These are phyloP conservation scores for Carassius gibelio DNA, from an alignment of 2,113 vertebrate species.

Conservation along the genomic window DNA sequence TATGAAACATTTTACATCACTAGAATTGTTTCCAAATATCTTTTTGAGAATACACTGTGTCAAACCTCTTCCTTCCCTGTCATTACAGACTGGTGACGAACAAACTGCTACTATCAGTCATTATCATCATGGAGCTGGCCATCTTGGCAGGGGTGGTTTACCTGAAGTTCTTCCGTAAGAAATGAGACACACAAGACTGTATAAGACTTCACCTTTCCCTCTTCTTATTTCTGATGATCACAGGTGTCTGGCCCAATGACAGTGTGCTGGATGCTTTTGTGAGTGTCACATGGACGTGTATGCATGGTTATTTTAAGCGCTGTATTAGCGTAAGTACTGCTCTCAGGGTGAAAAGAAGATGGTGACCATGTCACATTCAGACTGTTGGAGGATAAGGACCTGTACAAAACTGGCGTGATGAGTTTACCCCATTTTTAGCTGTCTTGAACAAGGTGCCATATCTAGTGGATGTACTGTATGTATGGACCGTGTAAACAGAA, in stretches of 20 bases:
- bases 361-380: background rate
- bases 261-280: conserved; percentile 18
- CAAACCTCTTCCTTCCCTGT: background rate
- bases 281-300: conserved; percentile 7
- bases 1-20: background rate
- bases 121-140: conserved; percentile 90
- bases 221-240: background rate
- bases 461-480: background rate
- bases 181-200: background rate
- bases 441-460: conserved; percentile 1
- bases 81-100: conserved; percentile 86
- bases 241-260: background rate
- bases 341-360: background rate
- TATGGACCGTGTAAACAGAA: background rate
- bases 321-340: conserved; percentile 14
- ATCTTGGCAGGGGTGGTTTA: conserved; percentile 92
- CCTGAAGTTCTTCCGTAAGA: conserved; percentile 86
- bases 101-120: conserved; percentile 86
- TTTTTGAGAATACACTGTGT: background rate
- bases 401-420: background rate
- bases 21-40: background rate
- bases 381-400: background rate
- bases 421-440: background rate
- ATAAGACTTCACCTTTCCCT: background rate
- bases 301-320: conserved; percentile 12